phyloP scores from a whole-genome alignment of 2,797 vertebrate genomes.

The Hippoglossus hippoglossus region DNA sequence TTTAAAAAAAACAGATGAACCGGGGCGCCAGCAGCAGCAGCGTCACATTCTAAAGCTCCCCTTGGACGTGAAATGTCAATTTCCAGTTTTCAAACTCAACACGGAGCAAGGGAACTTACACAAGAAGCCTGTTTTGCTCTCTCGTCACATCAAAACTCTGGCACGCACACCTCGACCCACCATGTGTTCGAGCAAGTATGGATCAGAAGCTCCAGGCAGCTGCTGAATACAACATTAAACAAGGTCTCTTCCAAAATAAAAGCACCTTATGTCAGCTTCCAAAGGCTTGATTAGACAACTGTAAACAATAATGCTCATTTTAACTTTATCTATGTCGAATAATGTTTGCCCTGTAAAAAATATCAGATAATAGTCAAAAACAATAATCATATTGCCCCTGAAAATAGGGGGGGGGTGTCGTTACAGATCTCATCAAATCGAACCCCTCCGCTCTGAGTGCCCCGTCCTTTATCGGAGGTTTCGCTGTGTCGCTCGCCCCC shows the following conservation, averaged over 20 bases:
- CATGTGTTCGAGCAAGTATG: conserved; percentile 26
- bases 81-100: conserved; percentile 9
- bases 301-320: too few species aligned
- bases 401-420: not conserved
- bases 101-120: not conserved
- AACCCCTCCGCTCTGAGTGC: conserved; percentile 40
- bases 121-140: conserved; percentile 4
- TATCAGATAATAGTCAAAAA: too few species aligned
- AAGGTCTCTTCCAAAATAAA: conserved; percentile 17
- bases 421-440: conserved; percentile 42
- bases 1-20: conserved; percentile 2
- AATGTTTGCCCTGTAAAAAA: too few species aligned
- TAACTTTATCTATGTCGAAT: too few species aligned
- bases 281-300: too few species aligned
- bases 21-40: not conserved
- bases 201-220: conserved; percentile 46
- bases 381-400: too few species aligned
- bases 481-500: conserved; percentile 18
- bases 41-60: conserved; percentile 5
- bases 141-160: conserved; percentile 15
- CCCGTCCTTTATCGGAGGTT: conserved; percentile 48
- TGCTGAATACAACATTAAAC: conserved; percentile 41
- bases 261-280: not conserved
- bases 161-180: conserved; percentile 31
- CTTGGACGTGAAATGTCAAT: conserved; percentile 15